These are phyloP conservation scores for Tetanocera ferruginea DNA, from an alignment of 2,888 invertebrate species.

Conservation along the genomic window DNA sequence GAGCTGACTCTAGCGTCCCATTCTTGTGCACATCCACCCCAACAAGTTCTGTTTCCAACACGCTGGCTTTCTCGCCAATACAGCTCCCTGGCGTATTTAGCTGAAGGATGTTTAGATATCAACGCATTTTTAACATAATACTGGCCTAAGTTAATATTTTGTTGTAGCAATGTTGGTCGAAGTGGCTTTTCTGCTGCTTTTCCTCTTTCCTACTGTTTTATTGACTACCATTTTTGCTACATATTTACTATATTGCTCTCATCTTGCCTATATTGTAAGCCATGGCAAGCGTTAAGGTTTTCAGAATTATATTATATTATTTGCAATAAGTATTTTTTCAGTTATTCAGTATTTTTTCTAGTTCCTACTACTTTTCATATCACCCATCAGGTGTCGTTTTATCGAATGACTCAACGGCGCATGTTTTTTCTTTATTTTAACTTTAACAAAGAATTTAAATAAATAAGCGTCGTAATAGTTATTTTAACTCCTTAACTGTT, in stretches of 20 bases:
- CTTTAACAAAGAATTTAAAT: too few species aligned
- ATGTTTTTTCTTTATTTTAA: too few species aligned
- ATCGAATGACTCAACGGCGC: too few species aligned
- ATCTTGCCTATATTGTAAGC: not conserved
- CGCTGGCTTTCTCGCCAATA: not conserved
- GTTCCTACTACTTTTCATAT: too few species aligned
- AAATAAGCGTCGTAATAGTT: too few species aligned
- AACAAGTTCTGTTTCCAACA: not conserved
- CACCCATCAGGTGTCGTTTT: too few species aligned
- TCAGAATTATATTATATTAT: too few species aligned
- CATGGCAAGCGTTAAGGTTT: too few species aligned
- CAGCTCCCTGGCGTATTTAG: not conserved
- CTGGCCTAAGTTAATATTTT: not conserved
- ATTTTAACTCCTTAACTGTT: too few species aligned
- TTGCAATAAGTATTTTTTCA: too few species aligned
- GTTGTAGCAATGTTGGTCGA: not conserved
- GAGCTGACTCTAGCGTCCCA: conserved; percentile 36
- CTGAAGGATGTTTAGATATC: not conserved
- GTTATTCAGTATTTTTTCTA: too few species aligned
- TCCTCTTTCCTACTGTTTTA: not conserved
- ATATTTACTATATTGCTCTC: not conserved
- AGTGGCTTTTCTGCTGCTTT: not conserved
- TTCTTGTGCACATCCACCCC: not conserved
- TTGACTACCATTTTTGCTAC: not conserved
- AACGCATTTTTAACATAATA: not conserved